phyloP scores from a whole-genome alignment of 2,113 vertebrate species.

The Oncorhynchus kisutch region DNA sequence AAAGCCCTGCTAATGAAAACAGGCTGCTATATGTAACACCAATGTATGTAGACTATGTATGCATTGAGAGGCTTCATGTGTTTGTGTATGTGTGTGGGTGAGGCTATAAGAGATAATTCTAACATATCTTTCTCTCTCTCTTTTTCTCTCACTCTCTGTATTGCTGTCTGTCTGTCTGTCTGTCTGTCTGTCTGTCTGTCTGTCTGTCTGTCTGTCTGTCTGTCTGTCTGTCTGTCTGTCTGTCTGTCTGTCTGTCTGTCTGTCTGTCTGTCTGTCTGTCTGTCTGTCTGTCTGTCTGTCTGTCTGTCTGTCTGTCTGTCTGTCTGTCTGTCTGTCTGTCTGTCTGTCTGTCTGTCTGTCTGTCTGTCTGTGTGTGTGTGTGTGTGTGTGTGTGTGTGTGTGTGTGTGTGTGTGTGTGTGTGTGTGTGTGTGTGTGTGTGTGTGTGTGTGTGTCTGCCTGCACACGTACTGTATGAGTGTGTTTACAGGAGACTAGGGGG shows the following conservation, averaged over 20 bases:
- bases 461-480: neutral
- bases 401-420: slow-evolving; percentile 1
- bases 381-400: neutral
- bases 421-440: slow-evolving; percentile 1
- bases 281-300: neutral
- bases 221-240: too few relatives aligned
- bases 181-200: slow-evolving; percentile 27
- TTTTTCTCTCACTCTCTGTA: too few relatives aligned
- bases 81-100: slow-evolving; percentile 18
- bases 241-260: too few relatives aligned
- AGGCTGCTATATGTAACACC: slow-evolving; percentile 61
- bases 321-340: neutral
- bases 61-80: neutral
- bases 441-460: slow-evolving; percentile 14
- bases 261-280: too few relatives aligned
- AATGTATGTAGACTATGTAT: slow-evolving; percentile 21
- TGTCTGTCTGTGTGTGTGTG: slow-evolving; percentile 9
- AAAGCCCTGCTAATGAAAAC: slow-evolving; percentile 67
- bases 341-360: neutral
- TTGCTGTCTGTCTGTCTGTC: neutral
- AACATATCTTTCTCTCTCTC: neutral
- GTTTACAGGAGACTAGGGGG: slow-evolving; percentile 21
- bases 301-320: neutral
- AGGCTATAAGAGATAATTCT: neutral
- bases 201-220: too few relatives aligned